Percentiles rank a stretch among this genome's conserved stretches.
Conservation (phyloP, 2,113 vertebrate genomes). For the Callocephalon fimbriatum region DNA sequence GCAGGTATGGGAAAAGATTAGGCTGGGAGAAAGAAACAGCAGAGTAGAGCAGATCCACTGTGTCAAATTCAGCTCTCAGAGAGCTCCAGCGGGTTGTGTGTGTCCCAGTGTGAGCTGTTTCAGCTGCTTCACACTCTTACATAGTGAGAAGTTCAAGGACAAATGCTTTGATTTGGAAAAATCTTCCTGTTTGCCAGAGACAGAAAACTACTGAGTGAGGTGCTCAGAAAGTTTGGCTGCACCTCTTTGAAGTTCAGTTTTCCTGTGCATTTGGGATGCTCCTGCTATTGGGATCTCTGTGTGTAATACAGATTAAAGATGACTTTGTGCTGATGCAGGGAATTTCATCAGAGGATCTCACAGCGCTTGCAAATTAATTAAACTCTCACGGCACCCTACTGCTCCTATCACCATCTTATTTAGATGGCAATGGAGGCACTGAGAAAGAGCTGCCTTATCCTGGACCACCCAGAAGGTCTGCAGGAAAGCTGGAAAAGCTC, state of each 20-base stretch:
- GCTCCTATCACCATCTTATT: constrained; percentile 45
- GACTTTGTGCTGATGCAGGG: constrained; percentile 47
- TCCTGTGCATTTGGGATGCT: constrained; percentile 24
- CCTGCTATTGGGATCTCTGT: not conserved
- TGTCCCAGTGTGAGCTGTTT: not conserved
- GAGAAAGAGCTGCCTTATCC: constrained; percentile 18
- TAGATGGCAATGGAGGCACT: constrained; percentile 5
- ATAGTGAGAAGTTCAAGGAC: not conserved
- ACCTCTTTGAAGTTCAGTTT: not conserved
- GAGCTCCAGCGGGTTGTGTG: not conserved
- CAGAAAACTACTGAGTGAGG: not conserved
- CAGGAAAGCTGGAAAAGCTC: not conserved
- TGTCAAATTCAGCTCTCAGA: not conserved
- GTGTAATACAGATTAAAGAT: constrained; percentile 9
- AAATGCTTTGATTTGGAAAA: not conserved
- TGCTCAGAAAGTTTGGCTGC: not conserved
- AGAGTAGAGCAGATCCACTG: not conserved
- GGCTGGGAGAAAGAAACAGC: not conserved
- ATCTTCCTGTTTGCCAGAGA: not conserved
- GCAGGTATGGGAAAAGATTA: not conserved
- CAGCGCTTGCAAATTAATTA: constrained; percentile 50
- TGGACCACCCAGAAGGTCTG: constrained; percentile 28
- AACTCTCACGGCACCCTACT: constrained; percentile 50
- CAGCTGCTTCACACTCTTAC: not conserved
- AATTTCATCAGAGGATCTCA: constrained; percentile 62